Base-by-base conservation (phyloP, 1,140 invertebrate species). In the Zelostemma sp. region DNA sequence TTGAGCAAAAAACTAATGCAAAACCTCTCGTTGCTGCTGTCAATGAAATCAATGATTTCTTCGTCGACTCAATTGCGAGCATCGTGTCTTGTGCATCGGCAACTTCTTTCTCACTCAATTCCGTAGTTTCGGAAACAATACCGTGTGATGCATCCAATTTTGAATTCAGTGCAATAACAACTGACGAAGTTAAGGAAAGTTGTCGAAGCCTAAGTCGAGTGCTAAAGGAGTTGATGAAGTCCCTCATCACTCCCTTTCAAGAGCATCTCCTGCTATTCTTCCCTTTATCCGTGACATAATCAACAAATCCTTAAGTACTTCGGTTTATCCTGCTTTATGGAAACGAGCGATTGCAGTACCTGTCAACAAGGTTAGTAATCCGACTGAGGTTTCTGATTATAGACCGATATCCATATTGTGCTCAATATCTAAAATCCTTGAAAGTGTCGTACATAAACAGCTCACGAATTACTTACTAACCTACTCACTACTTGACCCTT, bases 381-480 rank as follows among this genome's bases (percentile, higher is more conserved):
- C 47, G 0, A 8, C 0, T 19, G 17, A n/a, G 11, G 11, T 15
- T 14, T 11, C 28, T 11, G 41, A 69, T 14, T 55, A 46, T 35
- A 21, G 60, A 1, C 60, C 60, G 0, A 59, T 59, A 9, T 40
- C 60, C 0, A 9, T 57, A 8, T 14, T 62, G 1, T 53, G 49
- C 17, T 6, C 38, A 1, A 6, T 38, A 9, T 43, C 46, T 0
- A 68, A 62, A 33, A 4, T 53, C 0, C 16, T 61, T 11, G 58
- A 62, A 31, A 18, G 18, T 19, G 14, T 58, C 1, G 54, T 54
- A 0, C 33, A 48, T 12, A 11, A 48, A 1, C 65, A 57, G 28
- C 3, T 57, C 3, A 1, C 15, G 5, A 0, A 5, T 1, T 54
- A 48, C n/a, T 14, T 69, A 4, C 8, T 5, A 5, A 9, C 28